Conservation (phyloP, 2,797 vertebrate genomes). For the Alauda arvensis region DNA sequence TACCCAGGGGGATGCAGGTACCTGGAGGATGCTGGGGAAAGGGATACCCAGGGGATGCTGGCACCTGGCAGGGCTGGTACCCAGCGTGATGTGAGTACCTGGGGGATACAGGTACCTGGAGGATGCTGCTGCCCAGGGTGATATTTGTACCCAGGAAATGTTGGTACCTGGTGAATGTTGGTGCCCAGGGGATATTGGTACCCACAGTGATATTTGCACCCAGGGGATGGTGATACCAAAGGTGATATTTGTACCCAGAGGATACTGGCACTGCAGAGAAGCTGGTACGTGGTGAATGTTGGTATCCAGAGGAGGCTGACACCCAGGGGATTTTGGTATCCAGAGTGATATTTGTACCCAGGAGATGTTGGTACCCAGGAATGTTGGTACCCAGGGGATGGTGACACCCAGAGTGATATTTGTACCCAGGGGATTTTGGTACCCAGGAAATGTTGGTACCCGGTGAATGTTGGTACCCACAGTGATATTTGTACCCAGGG, state of each 20-base stretch:
- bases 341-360: too few relatives aligned
- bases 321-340: too few relatives aligned
- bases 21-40: not conserved
- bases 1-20: too few relatives aligned
- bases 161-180: too few relatives aligned
- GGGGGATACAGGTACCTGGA: too few relatives aligned
- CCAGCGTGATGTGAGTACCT: not conserved
- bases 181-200: too few relatives aligned
- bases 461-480: rapidly evolving
- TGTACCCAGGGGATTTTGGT: rapidly evolving
- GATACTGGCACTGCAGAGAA: not conserved
- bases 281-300: too few relatives aligned
- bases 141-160: too few relatives aligned
- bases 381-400: rapidly evolving
- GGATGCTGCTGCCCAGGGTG: not conserved
- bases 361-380: not conserved
- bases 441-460: rapidly evolving
- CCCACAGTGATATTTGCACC: too few relatives aligned
- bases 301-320: not conserved
- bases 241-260: too few relatives aligned
- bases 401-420: rapidly evolving
- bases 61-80: not conserved
- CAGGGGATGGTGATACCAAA: rapidly evolving
- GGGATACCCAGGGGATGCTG: not conserved
- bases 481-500: not conserved